Evolutionary conservation across 2,888 invertebrate species (phyloP).

Genomic region (Drosophila yooni): DNA sequence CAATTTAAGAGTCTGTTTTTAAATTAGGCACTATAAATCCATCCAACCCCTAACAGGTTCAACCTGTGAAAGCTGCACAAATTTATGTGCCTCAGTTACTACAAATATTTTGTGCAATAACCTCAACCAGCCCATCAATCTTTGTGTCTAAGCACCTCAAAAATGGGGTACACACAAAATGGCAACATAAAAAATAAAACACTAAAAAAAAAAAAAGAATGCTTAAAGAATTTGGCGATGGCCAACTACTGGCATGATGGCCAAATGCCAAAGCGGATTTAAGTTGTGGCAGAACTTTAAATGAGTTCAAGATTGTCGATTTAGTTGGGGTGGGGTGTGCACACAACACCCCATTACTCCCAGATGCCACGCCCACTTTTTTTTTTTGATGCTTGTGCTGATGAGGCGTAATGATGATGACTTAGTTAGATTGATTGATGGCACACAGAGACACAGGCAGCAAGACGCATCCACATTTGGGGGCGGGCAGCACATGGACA

Average conservation of each 20-base stretch:
- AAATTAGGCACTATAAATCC: conserved; percentile 3
- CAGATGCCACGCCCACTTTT: conserved; percentile 42
- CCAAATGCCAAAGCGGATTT: conserved; percentile 73
- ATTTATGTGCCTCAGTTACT: conserved; percentile 30
- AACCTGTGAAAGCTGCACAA: background rate
- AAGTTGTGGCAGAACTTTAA: conserved; percentile 73
- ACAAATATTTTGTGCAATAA: conserved; percentile 24
- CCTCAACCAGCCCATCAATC: conserved; percentile 37
- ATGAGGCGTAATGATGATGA: conserved; percentile 76
- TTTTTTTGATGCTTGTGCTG: conserved; percentile 34
- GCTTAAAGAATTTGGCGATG: conserved; percentile 67
- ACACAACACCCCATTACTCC: background rate
- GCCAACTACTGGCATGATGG: conserved; percentile 67
- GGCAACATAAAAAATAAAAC: conserved; percentile 28
- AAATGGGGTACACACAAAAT: conserved; percentile 38
- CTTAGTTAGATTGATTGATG: conserved; percentile 64
- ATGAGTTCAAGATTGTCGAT: conserved; percentile 75
- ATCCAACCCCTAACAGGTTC: background rate
- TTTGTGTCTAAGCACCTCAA: conserved; percentile 16
- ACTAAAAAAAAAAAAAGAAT: conserved; percentile 16
- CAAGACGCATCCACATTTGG: background rate
- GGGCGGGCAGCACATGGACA: background rate
- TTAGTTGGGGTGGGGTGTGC: conserved; percentile 20
- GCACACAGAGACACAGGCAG: conserved; percentile 5
- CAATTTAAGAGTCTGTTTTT: background rate